phyloP scores from a whole-genome alignment of 2,888 invertebrate species.

The Temnothorax rugatulus region DNA sequence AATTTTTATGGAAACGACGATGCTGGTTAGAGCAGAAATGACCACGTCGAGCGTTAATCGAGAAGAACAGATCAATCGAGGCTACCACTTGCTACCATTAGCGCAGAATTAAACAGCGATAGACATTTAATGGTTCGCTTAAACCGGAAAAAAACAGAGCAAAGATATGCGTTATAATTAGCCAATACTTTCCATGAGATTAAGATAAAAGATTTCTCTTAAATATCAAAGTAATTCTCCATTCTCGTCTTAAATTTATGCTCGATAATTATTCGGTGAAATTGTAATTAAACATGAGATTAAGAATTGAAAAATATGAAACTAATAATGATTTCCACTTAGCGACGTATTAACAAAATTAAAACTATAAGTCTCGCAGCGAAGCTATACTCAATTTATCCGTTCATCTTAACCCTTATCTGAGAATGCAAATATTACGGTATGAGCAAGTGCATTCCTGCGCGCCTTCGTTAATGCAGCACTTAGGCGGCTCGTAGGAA shows the following conservation, averaged over 20 bases:
- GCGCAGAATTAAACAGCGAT: conserved; percentile 15
- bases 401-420: conserved; percentile 4
- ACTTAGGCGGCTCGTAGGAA: conserved; percentile 1
- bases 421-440: conserved; percentile 12
- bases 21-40: conserved; percentile 11
- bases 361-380: neutral
- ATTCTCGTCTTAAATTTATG: neutral
- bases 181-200: neutral
- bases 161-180: neutral
- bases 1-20: conserved; percentile 33
- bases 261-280: neutral
- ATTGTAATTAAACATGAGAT: neutral
- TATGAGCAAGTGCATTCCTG: conserved; percentile 36
- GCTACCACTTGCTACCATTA: conserved; percentile 15
- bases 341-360: conserved; percentile 16
- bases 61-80: neutral
- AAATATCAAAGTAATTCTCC: neutral
- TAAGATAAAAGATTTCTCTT: neutral
- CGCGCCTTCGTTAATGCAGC: conserved; percentile 18
- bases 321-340: neutral
- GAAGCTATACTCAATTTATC: neutral
- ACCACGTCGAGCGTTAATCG: conserved; percentile 17
- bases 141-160: neutral
- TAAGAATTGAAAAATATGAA: neutral
- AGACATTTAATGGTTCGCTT: neutral